Conservation (phyloP, 1,140 invertebrate species). For the Pseudomyrmex sp. region DNA sequence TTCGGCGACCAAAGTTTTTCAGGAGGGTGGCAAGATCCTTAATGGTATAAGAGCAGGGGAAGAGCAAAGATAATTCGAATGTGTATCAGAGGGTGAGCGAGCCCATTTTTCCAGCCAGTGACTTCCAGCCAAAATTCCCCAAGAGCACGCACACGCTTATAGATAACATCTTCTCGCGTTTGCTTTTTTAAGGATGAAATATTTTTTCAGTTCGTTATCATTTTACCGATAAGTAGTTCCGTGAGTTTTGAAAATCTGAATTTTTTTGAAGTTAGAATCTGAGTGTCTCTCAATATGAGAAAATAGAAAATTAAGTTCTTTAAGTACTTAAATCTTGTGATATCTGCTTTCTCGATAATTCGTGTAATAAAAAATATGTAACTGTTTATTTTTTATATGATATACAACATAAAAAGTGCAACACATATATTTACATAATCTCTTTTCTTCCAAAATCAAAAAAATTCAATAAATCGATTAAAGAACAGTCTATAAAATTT, state of each 20-base stretch:
- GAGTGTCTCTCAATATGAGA: not conserved
- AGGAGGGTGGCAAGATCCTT: conserved; percentile 19
- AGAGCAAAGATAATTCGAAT: conserved; percentile 39
- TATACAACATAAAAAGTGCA: not conserved
- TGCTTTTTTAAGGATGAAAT: conserved; percentile 61
- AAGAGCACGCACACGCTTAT: conserved; percentile 68
- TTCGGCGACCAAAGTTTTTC: conserved; percentile 47
- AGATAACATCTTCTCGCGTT: conserved; percentile 26
- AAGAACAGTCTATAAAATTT: not conserved
- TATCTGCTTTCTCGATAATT: not conserved
- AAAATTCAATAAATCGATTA: conserved; percentile 25
- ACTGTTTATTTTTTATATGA: not conserved
- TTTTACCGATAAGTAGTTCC: not conserved
- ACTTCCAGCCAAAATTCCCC: conserved; percentile 66
- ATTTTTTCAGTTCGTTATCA: conserved; percentile 39
- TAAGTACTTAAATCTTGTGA: too few species aligned
- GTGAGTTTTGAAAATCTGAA: not conserved
- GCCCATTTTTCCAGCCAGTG: conserved; percentile 62
- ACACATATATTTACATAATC: not conserved
- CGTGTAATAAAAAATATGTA: not conserved
- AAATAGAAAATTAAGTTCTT: conserved; percentile 24
- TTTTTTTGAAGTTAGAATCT: conserved; percentile 55
- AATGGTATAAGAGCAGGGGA: conserved; percentile 33
- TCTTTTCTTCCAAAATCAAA: not conserved
- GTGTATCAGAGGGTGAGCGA: conserved; percentile 23